Evolutionary conservation across 2,797 vertebrate genomes (phyloP).

Genomic region (Leptodactylus fallax): DNA sequence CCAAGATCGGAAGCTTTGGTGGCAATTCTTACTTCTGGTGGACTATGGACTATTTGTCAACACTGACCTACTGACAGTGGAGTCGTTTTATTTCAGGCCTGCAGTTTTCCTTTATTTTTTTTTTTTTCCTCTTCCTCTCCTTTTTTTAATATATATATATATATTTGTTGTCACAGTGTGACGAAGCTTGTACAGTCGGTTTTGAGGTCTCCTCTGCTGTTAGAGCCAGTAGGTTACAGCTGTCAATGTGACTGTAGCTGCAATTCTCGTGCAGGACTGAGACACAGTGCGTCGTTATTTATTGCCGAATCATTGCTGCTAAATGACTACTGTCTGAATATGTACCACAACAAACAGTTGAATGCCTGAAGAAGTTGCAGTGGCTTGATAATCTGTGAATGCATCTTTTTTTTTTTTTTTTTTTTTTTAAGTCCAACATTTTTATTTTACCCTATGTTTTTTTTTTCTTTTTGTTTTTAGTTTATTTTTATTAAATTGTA

Average conservation of each 20-base stretch:
- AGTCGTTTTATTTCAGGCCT: slow-evolving; percentile 83
- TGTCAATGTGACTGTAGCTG: slow-evolving; percentile 83
- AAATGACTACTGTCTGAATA: slow-evolving; percentile 99
- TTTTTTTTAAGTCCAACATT: slow-evolving; percentile 73
- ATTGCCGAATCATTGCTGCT: slow-evolving; percentile 97
- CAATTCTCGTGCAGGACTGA: slow-evolving; percentile 85
- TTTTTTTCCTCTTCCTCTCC: slow-evolving; percentile 38
- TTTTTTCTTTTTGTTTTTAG: slow-evolving; percentile 52
- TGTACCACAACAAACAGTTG: slow-evolving; percentile 86
- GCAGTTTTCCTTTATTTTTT: slow-evolving; percentile 73
- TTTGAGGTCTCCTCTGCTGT: slow-evolving; percentile 84
- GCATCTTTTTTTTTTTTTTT: slow-evolving; percentile 72
- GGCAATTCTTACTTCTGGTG: slow-evolving; percentile 78
- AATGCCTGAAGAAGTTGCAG: slow-evolving; percentile 83
- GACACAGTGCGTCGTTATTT: slow-evolving; percentile 95
- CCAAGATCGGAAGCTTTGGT: slow-evolving; percentile 77
- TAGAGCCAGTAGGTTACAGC: slow-evolving; percentile 86
- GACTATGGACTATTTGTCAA: slow-evolving; percentile 80
- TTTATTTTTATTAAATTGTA: slow-evolving; percentile 75
- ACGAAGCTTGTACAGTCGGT: slow-evolving; percentile 85
- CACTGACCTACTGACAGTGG: slow-evolving; percentile 82
- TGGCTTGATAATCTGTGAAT: slow-evolving; percentile 86
- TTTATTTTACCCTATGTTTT: slow-evolving; percentile 73
- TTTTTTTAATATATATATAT: slow-evolving; percentile 36
- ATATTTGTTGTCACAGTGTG: slow-evolving; percentile 87